These are phyloP conservation scores for Clivina fossor DNA, from an alignment of 2,888 invertebrate species.

Conservation along the genomic window DNA sequence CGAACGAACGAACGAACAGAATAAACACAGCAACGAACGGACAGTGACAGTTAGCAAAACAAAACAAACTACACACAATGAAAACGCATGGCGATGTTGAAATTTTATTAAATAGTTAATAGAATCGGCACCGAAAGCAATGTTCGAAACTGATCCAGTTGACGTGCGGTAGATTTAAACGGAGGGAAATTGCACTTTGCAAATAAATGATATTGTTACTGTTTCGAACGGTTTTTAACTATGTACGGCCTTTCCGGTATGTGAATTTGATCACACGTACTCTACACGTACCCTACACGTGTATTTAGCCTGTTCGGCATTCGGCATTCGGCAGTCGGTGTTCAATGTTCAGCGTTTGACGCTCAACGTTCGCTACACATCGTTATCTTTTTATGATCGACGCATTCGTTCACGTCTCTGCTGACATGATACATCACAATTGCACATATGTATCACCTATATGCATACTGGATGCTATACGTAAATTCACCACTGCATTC, in stretches of 20 bases:
- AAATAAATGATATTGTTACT: slow-evolving; percentile 26
- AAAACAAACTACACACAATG: too few species aligned
- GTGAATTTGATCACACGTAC: too few species aligned
- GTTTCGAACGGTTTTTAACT: slow-evolving; percentile 22
- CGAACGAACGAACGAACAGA: too few species aligned
- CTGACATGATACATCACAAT: too few species aligned
- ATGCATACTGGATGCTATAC: too few species aligned
- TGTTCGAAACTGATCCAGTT: neutral
- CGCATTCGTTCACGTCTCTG: slow-evolving; percentile 5
- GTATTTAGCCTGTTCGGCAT: too few species aligned
- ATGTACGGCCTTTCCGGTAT: too few species aligned
- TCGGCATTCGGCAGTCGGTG: neutral
- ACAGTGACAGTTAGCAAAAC: too few species aligned
- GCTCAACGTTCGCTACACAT: neutral
- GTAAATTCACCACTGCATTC: too few species aligned
- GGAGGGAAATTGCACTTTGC: slow-evolving; percentile 26
- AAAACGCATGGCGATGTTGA: slow-evolving; percentile 18
- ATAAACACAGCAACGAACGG: too few species aligned
- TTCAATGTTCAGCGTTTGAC: neutral
- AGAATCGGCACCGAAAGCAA: slow-evolving; percentile 9
- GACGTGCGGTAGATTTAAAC: slow-evolving; percentile 27
- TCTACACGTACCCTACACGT: too few species aligned
- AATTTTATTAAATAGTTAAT: slow-evolving; percentile 28
- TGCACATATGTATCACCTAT: too few species aligned
- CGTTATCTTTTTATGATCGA: slow-evolving; percentile 19